Percentiles rank a stretch among this genome's conserved stretches.
Conservation (phyloP, 2,888 invertebrate species). For the Macaria liturata region DNA sequence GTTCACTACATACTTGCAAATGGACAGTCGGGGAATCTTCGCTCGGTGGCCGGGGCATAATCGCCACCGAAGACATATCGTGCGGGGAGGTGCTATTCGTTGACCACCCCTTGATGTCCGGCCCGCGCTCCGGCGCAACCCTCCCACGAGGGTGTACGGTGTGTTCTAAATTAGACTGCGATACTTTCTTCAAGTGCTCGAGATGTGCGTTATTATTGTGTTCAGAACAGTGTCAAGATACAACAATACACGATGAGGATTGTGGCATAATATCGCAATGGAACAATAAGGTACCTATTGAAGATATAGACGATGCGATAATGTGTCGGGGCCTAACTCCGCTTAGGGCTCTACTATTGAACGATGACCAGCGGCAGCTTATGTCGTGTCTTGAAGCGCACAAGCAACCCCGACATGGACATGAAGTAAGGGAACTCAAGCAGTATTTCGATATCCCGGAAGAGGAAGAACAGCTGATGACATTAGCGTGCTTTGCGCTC, state of each 20-base stretch:
- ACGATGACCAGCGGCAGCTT: constrained; percentile 75
- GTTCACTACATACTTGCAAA: constrained; percentile 54
- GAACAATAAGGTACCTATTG: constrained; percentile 75
- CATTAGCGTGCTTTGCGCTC: constrained; percentile 82
- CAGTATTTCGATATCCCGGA: constrained; percentile 73
- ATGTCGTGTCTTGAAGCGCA: constrained; percentile 81
- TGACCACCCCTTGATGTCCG: constrained; percentile 87
- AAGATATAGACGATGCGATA: constrained; percentile 61
- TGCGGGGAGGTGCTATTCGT: constrained; percentile 87
- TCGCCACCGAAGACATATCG: constrained; percentile 86
- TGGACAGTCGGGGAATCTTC: constrained; percentile 85
- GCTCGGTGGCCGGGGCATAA: constrained; percentile 87
- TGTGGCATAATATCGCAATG: constrained; percentile 85
- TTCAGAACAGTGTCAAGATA: constrained; percentile 84
- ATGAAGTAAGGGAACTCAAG: constrained; percentile 82
- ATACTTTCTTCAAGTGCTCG: constrained; percentile 78
- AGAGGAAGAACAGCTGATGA: constrained; percentile 83
- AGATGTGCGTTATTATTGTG: constrained; percentile 89
- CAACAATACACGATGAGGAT: constrained; percentile 83
- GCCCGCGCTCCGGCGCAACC: constrained; percentile 84
- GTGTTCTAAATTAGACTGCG: constrained; percentile 81
- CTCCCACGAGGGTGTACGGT: constrained; percentile 85
- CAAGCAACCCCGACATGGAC: constrained; percentile 76
- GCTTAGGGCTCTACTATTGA: constrained; percentile 66
- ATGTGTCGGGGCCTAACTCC: constrained; percentile 67